phyloP scores from a whole-genome alignment of 2,113 vertebrate species.

The Canis aureus region DNA sequence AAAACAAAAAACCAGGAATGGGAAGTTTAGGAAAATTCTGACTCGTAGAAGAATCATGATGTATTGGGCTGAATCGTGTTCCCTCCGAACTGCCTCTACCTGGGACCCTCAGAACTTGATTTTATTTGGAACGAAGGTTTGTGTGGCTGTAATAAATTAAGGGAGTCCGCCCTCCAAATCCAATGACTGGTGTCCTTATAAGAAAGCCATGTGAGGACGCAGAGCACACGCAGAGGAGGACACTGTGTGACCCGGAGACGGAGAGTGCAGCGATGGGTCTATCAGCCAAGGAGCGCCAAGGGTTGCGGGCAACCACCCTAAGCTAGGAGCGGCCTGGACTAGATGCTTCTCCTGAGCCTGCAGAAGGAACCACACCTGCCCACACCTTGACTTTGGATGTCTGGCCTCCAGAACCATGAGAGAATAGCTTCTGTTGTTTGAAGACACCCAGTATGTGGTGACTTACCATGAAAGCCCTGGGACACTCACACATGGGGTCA shows the following conservation, averaged over 20 bases:
- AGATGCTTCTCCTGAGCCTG: rapidly evolving
- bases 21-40: not conserved
- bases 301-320: not conserved
- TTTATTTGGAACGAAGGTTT: not conserved
- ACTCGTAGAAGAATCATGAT: not conserved
- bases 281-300: rapidly evolving
- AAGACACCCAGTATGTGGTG: rapidly evolving
- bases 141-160: not conserved
- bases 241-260: rapidly evolving
- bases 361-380: not conserved
- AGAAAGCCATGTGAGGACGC: not conserved
- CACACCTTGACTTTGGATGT: not conserved
- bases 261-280: rapidly evolving
- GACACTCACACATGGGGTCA: rapidly evolving
- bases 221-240: not conserved
- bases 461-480: not conserved
- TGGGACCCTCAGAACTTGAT: not conserved
- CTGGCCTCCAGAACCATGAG: rapidly evolving
- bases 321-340: rapidly evolving
- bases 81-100: not conserved
- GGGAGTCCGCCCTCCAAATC: not conserved
- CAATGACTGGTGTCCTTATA: not conserved
- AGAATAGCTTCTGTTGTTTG: not conserved
- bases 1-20: not conserved
- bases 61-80: not conserved